Conservation (phyloP, 2,888 invertebrate species). For the Metalampra italica region DNA sequence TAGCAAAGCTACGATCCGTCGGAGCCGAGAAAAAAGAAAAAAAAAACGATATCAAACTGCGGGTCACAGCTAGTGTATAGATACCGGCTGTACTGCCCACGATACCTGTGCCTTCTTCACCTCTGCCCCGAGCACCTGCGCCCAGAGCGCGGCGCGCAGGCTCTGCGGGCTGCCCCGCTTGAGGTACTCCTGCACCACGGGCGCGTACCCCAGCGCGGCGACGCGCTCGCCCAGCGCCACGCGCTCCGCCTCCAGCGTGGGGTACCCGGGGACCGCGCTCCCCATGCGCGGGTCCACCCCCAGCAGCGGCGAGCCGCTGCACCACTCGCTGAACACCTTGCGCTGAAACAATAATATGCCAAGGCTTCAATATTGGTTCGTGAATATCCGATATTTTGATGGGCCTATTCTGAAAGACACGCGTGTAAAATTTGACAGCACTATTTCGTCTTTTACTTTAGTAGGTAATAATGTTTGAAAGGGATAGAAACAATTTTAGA, state of each 20-base stretch:
- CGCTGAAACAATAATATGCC: constrained; percentile 82
- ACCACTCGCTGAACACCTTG: constrained; percentile 83
- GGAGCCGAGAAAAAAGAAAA: too few species aligned
- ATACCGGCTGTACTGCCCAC: too few species aligned
- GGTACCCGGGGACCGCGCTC: constrained; percentile 71
- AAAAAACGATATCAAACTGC: too few species aligned
- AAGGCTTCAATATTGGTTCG: too few species aligned
- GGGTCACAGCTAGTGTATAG: too few species aligned
- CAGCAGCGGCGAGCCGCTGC: constrained; percentile 86
- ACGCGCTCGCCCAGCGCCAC: constrained; percentile 88
- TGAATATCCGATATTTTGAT: too few species aligned
- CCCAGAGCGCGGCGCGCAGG: constrained; percentile 90
- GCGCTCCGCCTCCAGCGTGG: constrained; percentile 83
- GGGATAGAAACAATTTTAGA: too few species aligned
- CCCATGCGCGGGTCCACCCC: constrained; percentile 83
- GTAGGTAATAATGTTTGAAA: too few species aligned
- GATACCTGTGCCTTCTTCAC: constrained; percentile 81
- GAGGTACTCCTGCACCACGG: constrained; percentile 92
- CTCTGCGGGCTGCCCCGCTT: constrained; percentile 90
- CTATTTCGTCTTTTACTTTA: too few species aligned
- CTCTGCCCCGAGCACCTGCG: constrained; percentile 90
- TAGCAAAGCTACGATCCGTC: too few species aligned
- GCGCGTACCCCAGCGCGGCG: constrained; percentile 87
- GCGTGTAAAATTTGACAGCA: too few species aligned
- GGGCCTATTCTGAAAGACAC: too few species aligned